Percentiles rank a stretch among this genome's conserved stretches.
Conservation (phyloP, 2,888 invertebrate genomes). For the Zonitis immaculata region DNA sequence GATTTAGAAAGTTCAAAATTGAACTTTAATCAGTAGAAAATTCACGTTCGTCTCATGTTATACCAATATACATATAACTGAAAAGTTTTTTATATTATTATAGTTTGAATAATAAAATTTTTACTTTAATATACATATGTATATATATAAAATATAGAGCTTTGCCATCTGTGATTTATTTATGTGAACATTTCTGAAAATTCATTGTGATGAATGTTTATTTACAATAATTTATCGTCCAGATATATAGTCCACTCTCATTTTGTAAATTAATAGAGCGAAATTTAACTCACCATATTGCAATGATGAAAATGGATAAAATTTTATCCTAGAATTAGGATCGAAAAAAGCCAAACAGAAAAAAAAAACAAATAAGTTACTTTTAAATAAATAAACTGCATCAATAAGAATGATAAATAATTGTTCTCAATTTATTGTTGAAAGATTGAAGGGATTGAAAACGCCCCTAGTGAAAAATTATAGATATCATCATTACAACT, state of each 20-base stretch:
- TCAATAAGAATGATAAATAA: slow-evolving; percentile 8
- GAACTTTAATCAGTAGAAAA: not conserved
- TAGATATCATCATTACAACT: slow-evolving; percentile 1
- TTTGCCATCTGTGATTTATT: slow-evolving; percentile 14
- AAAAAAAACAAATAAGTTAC: not conserved
- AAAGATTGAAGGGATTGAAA: slow-evolving; percentile 3
- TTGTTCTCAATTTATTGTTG: slow-evolving; percentile 10
- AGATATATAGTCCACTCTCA: slow-evolving; percentile 14
- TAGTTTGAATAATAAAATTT: slow-evolving; percentile 3
- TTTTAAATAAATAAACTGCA: too few species aligned
- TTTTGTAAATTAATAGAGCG: slow-evolving; percentile 17
- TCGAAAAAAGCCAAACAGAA: too few species aligned
- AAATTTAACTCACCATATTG: slow-evolving; percentile 4
- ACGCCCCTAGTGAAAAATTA: slow-evolving; percentile 3
- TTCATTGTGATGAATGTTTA: slow-evolving; percentile 19
- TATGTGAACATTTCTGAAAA: slow-evolving; percentile 16
- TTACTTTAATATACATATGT: too few species aligned
- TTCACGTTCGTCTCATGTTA: not conserved
- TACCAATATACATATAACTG: too few species aligned
- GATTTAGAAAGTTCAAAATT: not conserved
- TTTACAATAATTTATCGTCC: slow-evolving; percentile 18
- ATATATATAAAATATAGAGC: too few species aligned
- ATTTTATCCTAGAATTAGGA: not conserved
- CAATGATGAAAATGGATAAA: not conserved
- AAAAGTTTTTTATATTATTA: not conserved